phyloP scores from a whole-genome alignment of 2,797 vertebrate genomes.

The Microtus obscurus region DNA sequence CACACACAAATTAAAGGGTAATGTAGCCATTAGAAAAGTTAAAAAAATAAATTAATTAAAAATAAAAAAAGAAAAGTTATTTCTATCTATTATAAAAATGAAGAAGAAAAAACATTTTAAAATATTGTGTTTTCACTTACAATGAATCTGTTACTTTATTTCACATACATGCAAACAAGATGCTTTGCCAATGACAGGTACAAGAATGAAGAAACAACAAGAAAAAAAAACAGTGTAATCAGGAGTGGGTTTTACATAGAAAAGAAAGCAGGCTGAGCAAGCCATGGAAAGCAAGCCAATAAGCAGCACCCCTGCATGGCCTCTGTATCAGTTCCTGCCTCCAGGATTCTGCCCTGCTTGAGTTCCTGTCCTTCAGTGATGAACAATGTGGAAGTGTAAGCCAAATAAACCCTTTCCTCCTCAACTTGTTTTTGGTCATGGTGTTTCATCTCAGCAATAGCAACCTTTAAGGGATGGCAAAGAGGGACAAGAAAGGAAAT shows the following conservation, averaged over 20 bases:
- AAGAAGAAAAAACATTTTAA: background rate
- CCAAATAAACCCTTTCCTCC: background rate
- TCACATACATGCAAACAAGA: background rate
- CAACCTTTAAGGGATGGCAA: background rate
- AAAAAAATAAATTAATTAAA: too few relatives aligned
- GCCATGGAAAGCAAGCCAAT: background rate
- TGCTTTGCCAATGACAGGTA: background rate
- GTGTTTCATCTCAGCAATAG: background rate
- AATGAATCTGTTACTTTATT: background rate
- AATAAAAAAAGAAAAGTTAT: background rate
- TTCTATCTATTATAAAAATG: conserved; percentile 23
- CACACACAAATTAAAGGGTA: background rate
- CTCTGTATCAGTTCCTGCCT: background rate
- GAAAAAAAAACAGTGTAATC: background rate
- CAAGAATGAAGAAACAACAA: background rate
- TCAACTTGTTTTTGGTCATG: background rate
- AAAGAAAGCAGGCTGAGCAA: background rate
- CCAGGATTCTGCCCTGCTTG: background rate
- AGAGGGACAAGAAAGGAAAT: background rate
- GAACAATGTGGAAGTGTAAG: background rate
- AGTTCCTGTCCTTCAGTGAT: background rate
- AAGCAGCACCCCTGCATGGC: background rate
- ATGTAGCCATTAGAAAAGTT: background rate
- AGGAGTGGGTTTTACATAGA: background rate
- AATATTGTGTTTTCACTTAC: background rate